phyloP scores from a whole-genome alignment of 2,113 vertebrate species.

The Oncorhynchus keta region DNA sequence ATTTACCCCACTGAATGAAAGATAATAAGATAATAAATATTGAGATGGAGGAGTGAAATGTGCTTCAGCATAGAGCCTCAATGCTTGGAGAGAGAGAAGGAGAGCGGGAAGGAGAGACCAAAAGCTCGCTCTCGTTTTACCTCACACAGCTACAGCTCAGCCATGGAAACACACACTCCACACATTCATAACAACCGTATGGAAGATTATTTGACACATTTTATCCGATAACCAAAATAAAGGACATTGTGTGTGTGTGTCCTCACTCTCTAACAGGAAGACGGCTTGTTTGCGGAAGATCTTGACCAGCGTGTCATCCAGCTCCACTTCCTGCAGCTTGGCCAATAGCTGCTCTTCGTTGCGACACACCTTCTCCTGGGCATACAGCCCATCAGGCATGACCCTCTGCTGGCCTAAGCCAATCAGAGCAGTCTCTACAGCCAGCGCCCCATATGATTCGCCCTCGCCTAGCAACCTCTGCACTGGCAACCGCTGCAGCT shows the following conservation, averaged over 20 bases:
- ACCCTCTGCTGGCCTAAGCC: constrained; percentile 94
- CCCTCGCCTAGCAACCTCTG: constrained; percentile 93
- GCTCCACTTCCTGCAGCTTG: constrained; percentile 95
- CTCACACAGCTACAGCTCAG: not conserved
- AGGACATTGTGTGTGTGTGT: not conserved
- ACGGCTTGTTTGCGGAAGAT: constrained; percentile 99
- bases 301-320: constrained; percentile 96
- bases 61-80: constrained; percentile 46
- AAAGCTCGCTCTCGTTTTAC: not conserved
- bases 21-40: constrained; percentile 72
- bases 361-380: constrained; percentile 96
- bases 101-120: constrained; percentile 16
- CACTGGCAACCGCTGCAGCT: constrained; percentile 86
- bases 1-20: constrained; percentile 72
- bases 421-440: constrained; percentile 92
- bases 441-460: constrained; percentile 90
- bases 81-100: not conserved
- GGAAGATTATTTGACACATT: not conserved
- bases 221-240: not conserved
- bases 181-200: not conserved
- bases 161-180: not conserved
- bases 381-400: constrained; percentile 96
- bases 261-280: constrained; percentile 94
- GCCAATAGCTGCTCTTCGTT: constrained; percentile 97
- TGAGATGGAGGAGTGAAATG: constrained; percentile 48